phyloP scores from a whole-genome alignment of 2,888 invertebrate species.

The Cabera pusaria region DNA sequence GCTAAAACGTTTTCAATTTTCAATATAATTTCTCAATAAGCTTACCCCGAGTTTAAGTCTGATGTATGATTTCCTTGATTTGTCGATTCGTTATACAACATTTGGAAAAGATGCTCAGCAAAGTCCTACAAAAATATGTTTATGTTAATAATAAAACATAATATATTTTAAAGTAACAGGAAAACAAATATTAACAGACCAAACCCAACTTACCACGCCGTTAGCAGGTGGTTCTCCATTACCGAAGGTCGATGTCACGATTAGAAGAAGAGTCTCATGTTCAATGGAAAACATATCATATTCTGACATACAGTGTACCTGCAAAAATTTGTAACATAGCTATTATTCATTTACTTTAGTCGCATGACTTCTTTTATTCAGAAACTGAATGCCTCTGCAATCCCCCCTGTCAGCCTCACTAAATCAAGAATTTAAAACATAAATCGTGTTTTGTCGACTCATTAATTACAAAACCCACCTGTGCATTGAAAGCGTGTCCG shows the following conservation, averaged over 20 bases:
- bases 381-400: too few relatives aligned
- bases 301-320: conserved; percentile 96
- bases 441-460: conserved; percentile 19
- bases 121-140: conserved; percentile 53
- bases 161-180: background rate
- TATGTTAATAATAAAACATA: background rate
- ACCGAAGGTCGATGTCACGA: conserved; percentile 97
- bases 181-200: background rate
- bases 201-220: conserved; percentile 93
- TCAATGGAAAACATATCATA: conserved; percentile 97
- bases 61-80: conserved; percentile 47
- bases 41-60: conserved; percentile 43
- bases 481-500: conserved; percentile 97
- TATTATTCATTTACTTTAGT: too few relatives aligned
- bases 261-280: conserved; percentile 95
- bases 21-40: too few relatives aligned
- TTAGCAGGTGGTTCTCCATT: conserved; percentile 99
- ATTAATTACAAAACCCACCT: conserved; percentile 77
- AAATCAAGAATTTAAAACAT: conserved; percentile 13
- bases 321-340: too few relatives aligned
- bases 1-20: too few relatives aligned
- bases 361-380: too few relatives aligned
- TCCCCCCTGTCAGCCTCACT: too few relatives aligned
- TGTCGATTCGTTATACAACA: conserved; percentile 62
- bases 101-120: conserved; percentile 64